Evolutionary conservation across 2,888 invertebrate genomes (phyloP), one percentile per base, ranked within the genome.

Genomic region (Volucella inflata): DNA sequence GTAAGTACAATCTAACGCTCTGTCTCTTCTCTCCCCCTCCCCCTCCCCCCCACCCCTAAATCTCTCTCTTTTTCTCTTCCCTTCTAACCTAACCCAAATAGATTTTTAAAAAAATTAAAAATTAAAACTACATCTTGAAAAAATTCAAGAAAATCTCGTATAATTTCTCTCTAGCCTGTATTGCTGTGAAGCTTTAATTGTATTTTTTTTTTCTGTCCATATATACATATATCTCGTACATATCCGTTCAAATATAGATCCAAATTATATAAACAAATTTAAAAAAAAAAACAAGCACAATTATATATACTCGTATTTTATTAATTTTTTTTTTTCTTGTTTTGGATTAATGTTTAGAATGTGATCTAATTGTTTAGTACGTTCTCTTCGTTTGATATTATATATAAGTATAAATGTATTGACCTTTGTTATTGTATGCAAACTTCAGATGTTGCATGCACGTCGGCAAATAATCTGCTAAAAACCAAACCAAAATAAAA

Each of bases 111-210:
- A 51, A 17, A 14, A 46, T n/a, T 12, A 57, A 59, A 70, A 62
- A 64, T 71, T 51, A 74, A 48, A 16, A 74, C 21, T 9, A 46
- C 44, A 36, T 14, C 6, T 57, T 14, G 40, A 68, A 40, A 46
- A 17, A 48, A 14, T 62, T 64, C 30, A 38, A 38, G 53, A 67
- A 57, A 70, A 60, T 67, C n/a, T n/a, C 53, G 55, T 55, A 79
- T 68, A 70, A 65, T 81, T 78, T 71, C 72, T 87, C 85, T 88
- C 87, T 87, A 88, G 89, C 88, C 88, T 89, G 87, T 87, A 87
- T 89, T 89, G 89, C 89, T 89, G 89, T 91, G 89, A 90, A 90
- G 91, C 91, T 91, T 91, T 91, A 89, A 90, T 90, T 90, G 90
- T 85, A 81, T 76, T 71, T 75, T 67, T 57, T 85, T 81, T 81